Evolutionary conservation across 2,888 invertebrate species (phyloP).

Genomic region (Ceraclea dissimilis): DNA sequence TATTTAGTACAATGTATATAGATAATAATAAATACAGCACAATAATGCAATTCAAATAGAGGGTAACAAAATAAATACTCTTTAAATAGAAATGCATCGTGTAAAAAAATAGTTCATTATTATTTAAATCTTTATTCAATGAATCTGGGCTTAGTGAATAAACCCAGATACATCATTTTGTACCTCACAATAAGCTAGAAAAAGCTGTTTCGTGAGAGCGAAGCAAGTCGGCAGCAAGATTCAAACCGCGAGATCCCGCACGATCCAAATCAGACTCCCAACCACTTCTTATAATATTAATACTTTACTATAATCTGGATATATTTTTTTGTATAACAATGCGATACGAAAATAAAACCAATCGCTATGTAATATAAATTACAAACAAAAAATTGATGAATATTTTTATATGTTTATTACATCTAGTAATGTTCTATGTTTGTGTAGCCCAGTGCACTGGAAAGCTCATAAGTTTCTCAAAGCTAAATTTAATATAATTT

Average conservation of each 20-base stretch:
- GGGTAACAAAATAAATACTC: neutral
- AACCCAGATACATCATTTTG: too few relatives aligned
- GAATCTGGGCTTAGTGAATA: too few relatives aligned
- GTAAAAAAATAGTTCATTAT: neutral
- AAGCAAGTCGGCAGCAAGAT: too few relatives aligned
- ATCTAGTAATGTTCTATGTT: conserved; percentile 1
- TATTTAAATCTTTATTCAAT: too few relatives aligned
- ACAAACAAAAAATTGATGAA: neutral
- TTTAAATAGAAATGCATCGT: neutral
- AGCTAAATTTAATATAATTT: conserved; percentile 9
- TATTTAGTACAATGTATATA: neutral
- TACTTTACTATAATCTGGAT: too few relatives aligned
- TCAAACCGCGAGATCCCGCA: too few relatives aligned
- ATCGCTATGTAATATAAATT: neutral
- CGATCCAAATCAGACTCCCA: too few relatives aligned
- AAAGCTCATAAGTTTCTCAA: conserved; percentile 17
- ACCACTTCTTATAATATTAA: too few relatives aligned
- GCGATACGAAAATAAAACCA: neutral
- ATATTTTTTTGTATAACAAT: too few relatives aligned
- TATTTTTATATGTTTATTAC: neutral
- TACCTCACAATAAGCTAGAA: too few relatives aligned
- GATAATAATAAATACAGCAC: neutral
- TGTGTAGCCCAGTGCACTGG: conserved; percentile 18
- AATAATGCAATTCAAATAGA: conserved; percentile 2
- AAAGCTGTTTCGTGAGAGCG: too few relatives aligned